Conservation (phyloP, 2,888 invertebrate genomes). For the Protophormia terraenovae region DNA sequence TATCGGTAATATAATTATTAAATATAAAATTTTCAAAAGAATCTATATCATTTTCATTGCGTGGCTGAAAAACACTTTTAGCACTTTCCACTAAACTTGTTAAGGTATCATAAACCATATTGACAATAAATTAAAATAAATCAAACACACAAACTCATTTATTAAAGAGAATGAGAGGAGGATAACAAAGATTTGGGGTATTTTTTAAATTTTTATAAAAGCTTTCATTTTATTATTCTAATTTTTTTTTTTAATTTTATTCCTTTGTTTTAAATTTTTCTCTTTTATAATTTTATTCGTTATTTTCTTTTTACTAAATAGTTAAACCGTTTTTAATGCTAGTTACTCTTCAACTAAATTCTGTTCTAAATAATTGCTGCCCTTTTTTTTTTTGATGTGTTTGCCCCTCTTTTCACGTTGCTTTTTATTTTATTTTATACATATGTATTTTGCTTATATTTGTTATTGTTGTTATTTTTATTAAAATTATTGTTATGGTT, state of each 20-base stretch:
- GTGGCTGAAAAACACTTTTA: slow-evolving; percentile 70
- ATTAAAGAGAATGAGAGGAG: too few species aligned
- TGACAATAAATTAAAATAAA: not conserved
- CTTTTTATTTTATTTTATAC: slow-evolving; percentile 12
- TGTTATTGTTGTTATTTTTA: slow-evolving; percentile 21
- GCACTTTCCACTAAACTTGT: slow-evolving; percentile 70
- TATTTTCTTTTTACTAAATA: not conserved
- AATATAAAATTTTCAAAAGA: slow-evolving; percentile 70
- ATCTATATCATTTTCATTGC: slow-evolving; percentile 68
- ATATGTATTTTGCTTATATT: slow-evolving; percentile 29
- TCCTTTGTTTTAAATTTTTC: not conserved
- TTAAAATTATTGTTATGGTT: slow-evolving; percentile 1
- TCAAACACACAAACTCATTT: not conserved
- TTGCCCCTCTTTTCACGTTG: slow-evolving; percentile 52
- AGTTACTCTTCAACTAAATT: slow-evolving; percentile 52
- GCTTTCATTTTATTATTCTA: not conserved
- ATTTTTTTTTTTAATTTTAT: not conserved
- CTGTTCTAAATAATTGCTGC: slow-evolving; percentile 59
- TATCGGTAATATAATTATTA: slow-evolving; percentile 69
- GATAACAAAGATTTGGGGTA: too few species aligned
- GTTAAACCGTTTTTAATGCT: slow-evolving; percentile 47
- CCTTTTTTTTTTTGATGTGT: slow-evolving; percentile 59
- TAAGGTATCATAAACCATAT: slow-evolving; percentile 70
- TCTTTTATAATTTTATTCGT: not conserved
- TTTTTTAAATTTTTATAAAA: not conserved